Conservation (phyloP, 2,113 vertebrate species). For the Apaloderma vittatum region DNA sequence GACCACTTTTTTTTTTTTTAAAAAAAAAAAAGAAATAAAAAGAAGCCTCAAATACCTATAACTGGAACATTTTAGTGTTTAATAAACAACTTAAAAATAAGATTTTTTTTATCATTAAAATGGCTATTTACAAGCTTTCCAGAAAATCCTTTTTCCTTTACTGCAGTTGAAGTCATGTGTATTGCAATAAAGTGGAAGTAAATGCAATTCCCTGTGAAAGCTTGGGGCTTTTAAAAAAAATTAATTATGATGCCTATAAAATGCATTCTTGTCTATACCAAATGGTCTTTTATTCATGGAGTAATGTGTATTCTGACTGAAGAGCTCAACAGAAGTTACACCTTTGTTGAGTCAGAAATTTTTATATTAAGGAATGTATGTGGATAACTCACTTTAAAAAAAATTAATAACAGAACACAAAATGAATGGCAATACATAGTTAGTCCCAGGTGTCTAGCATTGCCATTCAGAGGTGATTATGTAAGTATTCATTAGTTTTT, state of each 20-base stretch:
- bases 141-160: background rate
- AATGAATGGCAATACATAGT: background rate
- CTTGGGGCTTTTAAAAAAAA: background rate
- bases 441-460: background rate
- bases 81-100: background rate
- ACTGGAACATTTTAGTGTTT: background rate
- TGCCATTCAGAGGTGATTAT: conserved; percentile 23
- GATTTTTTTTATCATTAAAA: background rate
- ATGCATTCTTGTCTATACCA: background rate
- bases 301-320: background rate
- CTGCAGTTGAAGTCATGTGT: background rate
- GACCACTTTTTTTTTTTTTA: background rate
- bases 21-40: background rate
- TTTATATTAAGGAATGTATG: background rate
- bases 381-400: background rate
- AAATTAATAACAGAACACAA: background rate
- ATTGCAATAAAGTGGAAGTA: background rate
- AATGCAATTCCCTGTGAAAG: background rate
- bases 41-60: background rate
- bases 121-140: background rate
- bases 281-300: background rate
- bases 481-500: background rate
- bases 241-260: background rate
- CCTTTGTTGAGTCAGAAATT: background rate
- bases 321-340: background rate